Evolutionary conservation across 92 coral and sea anemone genomes (phyloP), one percentile per base, ranked within the genome.

Genomic region (Porites evermanni): DNA sequence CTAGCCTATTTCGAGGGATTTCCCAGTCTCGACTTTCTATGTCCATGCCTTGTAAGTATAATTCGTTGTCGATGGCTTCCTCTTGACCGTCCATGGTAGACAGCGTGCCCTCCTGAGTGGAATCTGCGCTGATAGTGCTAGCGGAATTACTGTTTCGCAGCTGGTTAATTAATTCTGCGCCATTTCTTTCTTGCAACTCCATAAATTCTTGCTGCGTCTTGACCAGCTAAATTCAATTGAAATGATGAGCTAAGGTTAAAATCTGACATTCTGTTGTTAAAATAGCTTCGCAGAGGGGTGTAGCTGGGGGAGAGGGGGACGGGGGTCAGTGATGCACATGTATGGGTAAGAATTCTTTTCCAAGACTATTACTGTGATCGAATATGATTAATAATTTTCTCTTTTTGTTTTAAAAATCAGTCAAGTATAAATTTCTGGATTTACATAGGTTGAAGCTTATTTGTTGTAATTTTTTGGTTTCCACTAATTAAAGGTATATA

Each of bases 21-120:
- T 96, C 98, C 98, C 98, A 96, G 87, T 94, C 79, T 67, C 97
- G 80, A 6, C 82, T 86, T 6, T 72, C 61, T 68, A 68, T 72
- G 32, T 85, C 94, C 93, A 93, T 88, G 12, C 70, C 8, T 20
- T 74, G 83, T 50, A 93, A 81, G 70, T 91, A 91, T 64, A 61
- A 84, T 47, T 70, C 89, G 21, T 91, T 86, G 51, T 89, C 91
- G 7, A 78, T 12, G 64, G 4, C 61, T 56, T 23, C 65, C 0
- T 61, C 65, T 0, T 83, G 32, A 44, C 32, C 79, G 50, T 63
- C 87, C 12, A n/a, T 14, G 53, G 64, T 73, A 12, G 80, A 17
- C 5, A 23, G 64, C 5, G 18, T 53, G 0, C 14, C 53, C 16
- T 60, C 72, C 50, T 47, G 38, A 44, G 54, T 64, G 44, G 44